These are phyloP conservation scores for Cyanistes caeruleus DNA, from an alignment of 2,113 vertebrate genomes.

Conservation along the genomic window DNA sequence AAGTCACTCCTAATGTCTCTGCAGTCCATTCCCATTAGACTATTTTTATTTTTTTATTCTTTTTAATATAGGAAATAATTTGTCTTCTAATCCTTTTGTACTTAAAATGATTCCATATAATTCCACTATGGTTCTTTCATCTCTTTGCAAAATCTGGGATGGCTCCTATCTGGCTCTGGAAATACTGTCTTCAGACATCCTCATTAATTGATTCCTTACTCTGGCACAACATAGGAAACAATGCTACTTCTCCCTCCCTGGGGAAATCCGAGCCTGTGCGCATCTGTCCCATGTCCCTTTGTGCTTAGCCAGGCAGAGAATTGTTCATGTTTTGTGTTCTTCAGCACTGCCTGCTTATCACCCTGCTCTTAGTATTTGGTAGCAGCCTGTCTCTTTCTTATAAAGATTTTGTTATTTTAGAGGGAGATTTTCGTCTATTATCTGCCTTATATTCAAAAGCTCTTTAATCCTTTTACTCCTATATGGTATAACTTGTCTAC, in stretches of 20 bases:
- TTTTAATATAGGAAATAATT: slow-evolving; percentile 31
- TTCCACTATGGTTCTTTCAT: slow-evolving; percentile 1
- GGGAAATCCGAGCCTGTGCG: not conserved
- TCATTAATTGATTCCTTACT: slow-evolving; percentile 61
- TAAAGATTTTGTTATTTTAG: not conserved
- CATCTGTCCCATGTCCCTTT: slow-evolving; percentile 50
- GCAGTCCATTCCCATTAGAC: not conserved
- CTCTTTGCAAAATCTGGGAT: slow-evolving; percentile 30
- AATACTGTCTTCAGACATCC: slow-evolving; percentile 34
- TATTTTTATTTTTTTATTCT: not conserved
- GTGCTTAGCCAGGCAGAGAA: slow-evolving; percentile 47
- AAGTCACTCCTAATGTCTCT: not conserved
- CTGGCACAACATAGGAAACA: not conserved
- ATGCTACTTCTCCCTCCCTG: slow-evolving; percentile 12
- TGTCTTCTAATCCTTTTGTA: slow-evolving; percentile 18
- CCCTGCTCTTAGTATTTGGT: not conserved
- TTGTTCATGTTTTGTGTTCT: not conserved
- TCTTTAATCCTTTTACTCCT: slow-evolving; percentile 2
- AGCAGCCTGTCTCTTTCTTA: not conserved
- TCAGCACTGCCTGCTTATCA: not conserved
- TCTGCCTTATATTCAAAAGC: slow-evolving; percentile 13
- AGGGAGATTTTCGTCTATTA: slow-evolving; percentile 8
- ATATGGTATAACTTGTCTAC: not conserved
- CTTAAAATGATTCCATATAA: slow-evolving; percentile 10
- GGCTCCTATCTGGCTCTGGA: slow-evolving; percentile 47